These are phyloP conservation scores for Lepisosteus osseus DNA, from an alignment of 2,113 vertebrate species.

Conservation along the genomic window DNA sequence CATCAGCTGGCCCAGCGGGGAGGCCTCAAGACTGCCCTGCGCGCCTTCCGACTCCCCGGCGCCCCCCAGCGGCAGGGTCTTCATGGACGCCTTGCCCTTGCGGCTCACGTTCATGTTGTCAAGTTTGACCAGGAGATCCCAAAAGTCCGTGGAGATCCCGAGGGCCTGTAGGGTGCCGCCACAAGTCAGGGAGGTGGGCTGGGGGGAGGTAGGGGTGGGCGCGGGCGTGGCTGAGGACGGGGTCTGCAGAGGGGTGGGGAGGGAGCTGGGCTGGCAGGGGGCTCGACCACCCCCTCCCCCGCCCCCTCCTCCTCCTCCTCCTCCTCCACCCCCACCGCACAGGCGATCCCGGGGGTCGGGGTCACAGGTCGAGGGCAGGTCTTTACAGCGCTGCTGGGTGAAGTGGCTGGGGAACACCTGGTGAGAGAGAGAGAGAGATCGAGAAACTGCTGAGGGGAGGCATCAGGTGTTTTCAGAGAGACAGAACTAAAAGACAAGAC, in stretches of 20 bases:
- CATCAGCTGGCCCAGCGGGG: slow-evolving; percentile 88
- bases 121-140: slow-evolving; percentile 90
- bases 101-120: slow-evolving; percentile 97
- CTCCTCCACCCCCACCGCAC: slow-evolving; percentile 46
- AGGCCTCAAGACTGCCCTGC: slow-evolving; percentile 81
- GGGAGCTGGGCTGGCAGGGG: not conserved
- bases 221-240: slow-evolving; percentile 39
- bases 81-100: slow-evolving; percentile 92
- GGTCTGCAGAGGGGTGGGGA: slow-evolving; percentile 30
- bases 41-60: slow-evolving; percentile 77
- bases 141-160: slow-evolving; percentile 91
- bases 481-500: not conserved
- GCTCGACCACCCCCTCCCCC: not conserved
- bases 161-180: slow-evolving; percentile 58
- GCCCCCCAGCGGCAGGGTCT: slow-evolving; percentile 77
- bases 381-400: slow-evolving; percentile 88
- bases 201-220: slow-evolving; percentile 33
- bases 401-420: slow-evolving; percentile 94
- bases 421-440: not conserved
- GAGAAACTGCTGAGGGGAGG: too few species aligned
- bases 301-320: slow-evolving; percentile 25
- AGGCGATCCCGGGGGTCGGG: slow-evolving; percentile 58
- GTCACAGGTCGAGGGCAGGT: slow-evolving; percentile 58
- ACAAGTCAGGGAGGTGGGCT: slow-evolving; percentile 55
- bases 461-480: too few species aligned